Evolutionary conservation across 2,888 invertebrate species (phyloP).

Genomic region (Cosmia trapezina): DNA sequence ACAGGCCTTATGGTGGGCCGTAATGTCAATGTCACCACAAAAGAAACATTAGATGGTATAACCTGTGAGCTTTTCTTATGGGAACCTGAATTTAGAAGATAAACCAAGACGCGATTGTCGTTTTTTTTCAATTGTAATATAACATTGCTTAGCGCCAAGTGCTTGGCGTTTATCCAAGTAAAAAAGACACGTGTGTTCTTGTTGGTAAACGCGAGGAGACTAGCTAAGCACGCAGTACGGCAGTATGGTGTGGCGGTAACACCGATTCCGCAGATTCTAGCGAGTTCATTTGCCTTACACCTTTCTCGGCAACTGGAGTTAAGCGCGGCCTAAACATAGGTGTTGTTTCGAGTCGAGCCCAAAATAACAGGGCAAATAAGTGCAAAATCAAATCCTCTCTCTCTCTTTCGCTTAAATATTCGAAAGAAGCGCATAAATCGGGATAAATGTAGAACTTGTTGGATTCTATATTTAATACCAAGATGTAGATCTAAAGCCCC

Average conservation of each 20-base stretch:
- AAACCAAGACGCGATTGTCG: background rate
- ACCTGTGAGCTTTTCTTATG: background rate
- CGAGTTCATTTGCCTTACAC: constrained; percentile 28
- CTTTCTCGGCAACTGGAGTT: constrained; percentile 20
- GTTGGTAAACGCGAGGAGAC: background rate
- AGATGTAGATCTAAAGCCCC: background rate
- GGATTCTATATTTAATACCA: background rate
- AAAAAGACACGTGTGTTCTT: constrained; percentile 15
- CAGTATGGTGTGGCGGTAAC: background rate
- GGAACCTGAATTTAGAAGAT: background rate
- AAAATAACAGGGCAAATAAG: constrained; percentile 1
- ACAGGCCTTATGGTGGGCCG: constrained; percentile 8
- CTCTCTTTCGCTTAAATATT: background rate
- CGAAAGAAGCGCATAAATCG: background rate
- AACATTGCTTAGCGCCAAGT: constrained; percentile 3
- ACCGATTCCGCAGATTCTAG: constrained; percentile 24
- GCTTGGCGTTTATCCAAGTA: constrained; percentile 2
- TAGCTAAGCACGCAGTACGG: background rate
- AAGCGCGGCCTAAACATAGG: background rate
- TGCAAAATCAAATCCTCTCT: too few species aligned
- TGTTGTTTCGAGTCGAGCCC: background rate
- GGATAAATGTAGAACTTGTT: background rate
- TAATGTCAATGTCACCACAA: constrained; percentile 26
- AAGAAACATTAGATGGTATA: background rate
- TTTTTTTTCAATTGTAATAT: background rate